These are phyloP conservation scores for Oasisia sp. DNA, from an alignment of 2,888 invertebrate species.

Conservation along the genomic window DNA sequence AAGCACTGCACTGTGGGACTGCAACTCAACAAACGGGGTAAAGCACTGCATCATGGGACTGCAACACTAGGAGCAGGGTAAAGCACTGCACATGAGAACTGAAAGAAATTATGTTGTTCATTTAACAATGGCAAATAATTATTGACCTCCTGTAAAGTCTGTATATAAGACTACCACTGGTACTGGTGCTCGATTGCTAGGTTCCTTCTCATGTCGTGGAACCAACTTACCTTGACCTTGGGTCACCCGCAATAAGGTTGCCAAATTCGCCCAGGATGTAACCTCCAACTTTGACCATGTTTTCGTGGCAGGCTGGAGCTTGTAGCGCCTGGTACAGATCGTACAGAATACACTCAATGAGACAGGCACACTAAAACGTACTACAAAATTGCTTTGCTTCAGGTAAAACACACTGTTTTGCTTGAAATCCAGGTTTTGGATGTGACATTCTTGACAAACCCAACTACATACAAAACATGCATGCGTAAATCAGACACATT, in stretches of 20 bases:
- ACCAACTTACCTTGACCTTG: constrained; percentile 76
- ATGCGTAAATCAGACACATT: too few species aligned
- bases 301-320: constrained; percentile 99
- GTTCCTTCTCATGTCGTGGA: too few species aligned
- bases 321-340: constrained; percentile 79
- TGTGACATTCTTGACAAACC: too few species aligned
- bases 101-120: background rate
- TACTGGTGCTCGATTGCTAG: too few species aligned
- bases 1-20: too few species aligned
- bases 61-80: background rate
- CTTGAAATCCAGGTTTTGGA: background rate
- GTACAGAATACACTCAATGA: background rate
- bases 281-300: constrained; percentile 99
- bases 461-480: too few species aligned
- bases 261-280: constrained; percentile 85
- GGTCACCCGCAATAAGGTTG: constrained; percentile 98
- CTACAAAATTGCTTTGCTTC: background rate
- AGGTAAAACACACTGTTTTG: too few species aligned
- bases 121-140: background rate
- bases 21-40: too few species aligned
- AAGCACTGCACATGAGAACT: background rate
- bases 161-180: too few species aligned
- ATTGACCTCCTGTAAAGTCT: background rate
- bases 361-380: constrained; percentile 34
- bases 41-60: too few species aligned